Conservation (phyloP, 1,140 invertebrate genomes). For the Zaprionus ornatus region DNA sequence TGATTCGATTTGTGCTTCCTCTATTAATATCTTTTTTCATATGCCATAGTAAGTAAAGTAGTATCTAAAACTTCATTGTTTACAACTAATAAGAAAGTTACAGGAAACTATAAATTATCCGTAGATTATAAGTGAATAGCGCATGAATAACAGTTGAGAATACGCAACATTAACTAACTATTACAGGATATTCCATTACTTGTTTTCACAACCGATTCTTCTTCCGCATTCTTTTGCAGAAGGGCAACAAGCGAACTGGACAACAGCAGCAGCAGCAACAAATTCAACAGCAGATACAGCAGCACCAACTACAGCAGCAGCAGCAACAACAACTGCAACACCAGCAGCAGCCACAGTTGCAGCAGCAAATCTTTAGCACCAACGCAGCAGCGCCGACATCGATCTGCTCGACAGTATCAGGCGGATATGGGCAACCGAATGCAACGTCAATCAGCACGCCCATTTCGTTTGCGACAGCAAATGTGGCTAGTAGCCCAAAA, state of each 20-base stretch:
- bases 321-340: conserved; percentile 54
- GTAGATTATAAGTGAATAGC: no score
- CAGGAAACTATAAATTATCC: no score
- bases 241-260: conserved; percentile 74
- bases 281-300: conserved; percentile 48
- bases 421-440: conserved; percentile 79
- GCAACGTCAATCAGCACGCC: conserved; percentile 75
- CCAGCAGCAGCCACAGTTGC: conserved; percentile 62
- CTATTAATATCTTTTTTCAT: no score
- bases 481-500: conserved; percentile 82
- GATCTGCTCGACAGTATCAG: conserved; percentile 62
- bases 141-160: no score
- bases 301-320: conserved; percentile 36
- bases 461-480: conserved; percentile 79
- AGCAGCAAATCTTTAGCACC: conserved; percentile 72
- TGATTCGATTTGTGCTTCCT: neutral
- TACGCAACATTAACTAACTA: no score
- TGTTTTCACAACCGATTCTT: neutral
- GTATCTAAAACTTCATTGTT: no score
- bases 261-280: conserved; percentile 61
- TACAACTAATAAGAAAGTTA: no score
- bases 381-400: conserved; percentile 74
- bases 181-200: no score
- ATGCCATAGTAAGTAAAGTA: no score
- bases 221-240: conserved; percentile 49